A percentile compares a stretch with the other conserved stretches of the same genome.
Conservation (phyloP, 64 coral and sea anemone genomes). For the Platygyra sinensis region DNA sequence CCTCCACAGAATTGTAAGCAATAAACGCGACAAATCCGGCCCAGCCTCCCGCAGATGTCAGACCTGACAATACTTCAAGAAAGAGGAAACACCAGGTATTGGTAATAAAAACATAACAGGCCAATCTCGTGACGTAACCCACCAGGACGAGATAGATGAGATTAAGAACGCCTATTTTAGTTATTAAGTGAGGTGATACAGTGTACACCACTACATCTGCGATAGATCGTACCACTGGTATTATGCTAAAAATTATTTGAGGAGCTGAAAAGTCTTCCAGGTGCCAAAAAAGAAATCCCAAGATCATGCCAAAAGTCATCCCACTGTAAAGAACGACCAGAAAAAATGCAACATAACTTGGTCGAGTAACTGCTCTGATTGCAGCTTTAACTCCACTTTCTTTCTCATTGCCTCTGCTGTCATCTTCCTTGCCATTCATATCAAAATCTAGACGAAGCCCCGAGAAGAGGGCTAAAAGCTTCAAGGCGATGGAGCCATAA, state of each 20-base stretch:
- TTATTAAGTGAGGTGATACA: constrained; percentile 60
- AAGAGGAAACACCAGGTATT: constrained; percentile 53
- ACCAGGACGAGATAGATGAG: constrained; percentile 62
- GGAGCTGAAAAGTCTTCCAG: constrained; percentile 51
- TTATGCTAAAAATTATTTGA: constrained; percentile 69
- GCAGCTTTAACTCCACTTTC: not conserved
- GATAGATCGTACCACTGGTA: constrained; percentile 53
- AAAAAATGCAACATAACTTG: constrained; percentile 46
- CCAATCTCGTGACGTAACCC: constrained; percentile 52
- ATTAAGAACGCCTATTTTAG: constrained; percentile 54
- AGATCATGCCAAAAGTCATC: constrained; percentile 67
- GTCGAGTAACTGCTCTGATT: not conserved
- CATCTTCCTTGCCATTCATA: constrained; percentile 8
- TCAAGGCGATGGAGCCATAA: constrained; percentile 56
- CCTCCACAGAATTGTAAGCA: constrained; percentile 38
- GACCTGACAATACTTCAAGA: constrained; percentile 61
- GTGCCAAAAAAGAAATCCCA: constrained; percentile 82
- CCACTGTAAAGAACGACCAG: constrained; percentile 56
- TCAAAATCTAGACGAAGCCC: constrained; percentile 55
- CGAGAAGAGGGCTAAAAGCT: constrained; percentile 53
- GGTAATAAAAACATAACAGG: constrained; percentile 44
- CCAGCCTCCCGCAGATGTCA: constrained; percentile 75
- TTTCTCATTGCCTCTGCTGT: not conserved
- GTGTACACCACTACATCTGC: constrained; percentile 70
- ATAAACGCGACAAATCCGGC: constrained; percentile 58